Conservation (phyloP, 2,888 invertebrate species). For the Drosophila silvestris region DNA sequence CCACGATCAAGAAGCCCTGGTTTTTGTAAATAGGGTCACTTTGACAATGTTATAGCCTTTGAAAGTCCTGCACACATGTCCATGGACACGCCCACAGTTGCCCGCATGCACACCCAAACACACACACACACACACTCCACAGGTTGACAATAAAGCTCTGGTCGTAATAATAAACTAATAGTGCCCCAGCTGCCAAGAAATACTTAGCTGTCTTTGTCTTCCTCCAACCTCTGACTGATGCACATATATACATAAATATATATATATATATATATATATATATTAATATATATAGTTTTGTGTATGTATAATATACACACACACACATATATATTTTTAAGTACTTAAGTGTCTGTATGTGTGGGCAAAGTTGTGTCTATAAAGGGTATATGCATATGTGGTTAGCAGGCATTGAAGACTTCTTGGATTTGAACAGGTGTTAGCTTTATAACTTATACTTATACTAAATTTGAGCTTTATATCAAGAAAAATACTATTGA, state of each 20-base stretch:
- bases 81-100: conserved; percentile 35
- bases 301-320: background rate
- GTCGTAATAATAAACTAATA: conserved; percentile 66
- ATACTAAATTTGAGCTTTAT: background rate
- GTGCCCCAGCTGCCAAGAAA: conserved; percentile 51
- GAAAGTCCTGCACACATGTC: conserved; percentile 55
- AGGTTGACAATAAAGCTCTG: conserved; percentile 63
- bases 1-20: background rate
- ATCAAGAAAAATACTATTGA: background rate
- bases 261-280: background rate
- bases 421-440: background rate
- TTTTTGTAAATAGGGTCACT: background rate
- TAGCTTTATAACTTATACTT: too few relatives aligned
- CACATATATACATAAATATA: conserved; percentile 2
- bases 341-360: background rate
- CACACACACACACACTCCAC: conserved; percentile 43
- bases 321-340: background rate
- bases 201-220: conserved; percentile 10
- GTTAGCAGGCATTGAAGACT: background rate
- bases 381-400: conserved; percentile 4
- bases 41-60: background rate
- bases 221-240: conserved; percentile 4
- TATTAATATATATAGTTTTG: background rate
- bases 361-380: conserved; percentile 1
- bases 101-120: conserved; percentile 27